A percentile compares a stretch with the other conserved stretches of the same genome.
Evolutionary conservation across 2,888 invertebrate genomes (phyloP).

Genomic region (Chrysolina americana): DNA sequence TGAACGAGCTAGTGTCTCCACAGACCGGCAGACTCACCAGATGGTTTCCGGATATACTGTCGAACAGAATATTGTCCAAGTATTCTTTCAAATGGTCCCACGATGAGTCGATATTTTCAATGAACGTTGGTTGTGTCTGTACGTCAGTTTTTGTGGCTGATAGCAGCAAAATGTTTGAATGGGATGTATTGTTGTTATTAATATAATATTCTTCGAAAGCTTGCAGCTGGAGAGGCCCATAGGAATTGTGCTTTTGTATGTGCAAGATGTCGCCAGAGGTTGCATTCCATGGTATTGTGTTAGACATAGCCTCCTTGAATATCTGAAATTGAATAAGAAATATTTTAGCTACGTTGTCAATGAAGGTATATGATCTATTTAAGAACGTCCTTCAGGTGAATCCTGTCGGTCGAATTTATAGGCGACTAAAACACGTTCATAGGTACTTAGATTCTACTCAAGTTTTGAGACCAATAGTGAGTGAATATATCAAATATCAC

Average conservation of each 20-base stretch:
- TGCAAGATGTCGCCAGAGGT: constrained; percentile 60
- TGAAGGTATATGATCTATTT: too few relatives aligned
- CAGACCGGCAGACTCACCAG: constrained; percentile 74
- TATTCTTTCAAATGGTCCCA: constrained; percentile 75
- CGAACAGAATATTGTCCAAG: constrained; percentile 66
- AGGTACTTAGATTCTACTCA: too few relatives aligned
- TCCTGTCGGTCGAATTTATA: too few relatives aligned
- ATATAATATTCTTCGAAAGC: constrained; percentile 47
- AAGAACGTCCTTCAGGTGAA: too few relatives aligned
- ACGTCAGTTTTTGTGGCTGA: constrained; percentile 55
- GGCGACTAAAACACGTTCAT: too few relatives aligned
- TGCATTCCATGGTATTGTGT: constrained; percentile 72
- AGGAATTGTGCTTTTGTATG: constrained; percentile 73
- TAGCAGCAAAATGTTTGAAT: constrained; percentile 50
- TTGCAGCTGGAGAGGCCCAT: constrained; percentile 70
- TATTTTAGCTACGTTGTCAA: too few relatives aligned
- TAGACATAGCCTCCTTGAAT: constrained; percentile 69
- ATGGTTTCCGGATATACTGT: constrained; percentile 60
- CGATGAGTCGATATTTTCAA: constrained; percentile 72
- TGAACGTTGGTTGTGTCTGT: constrained; percentile 62
- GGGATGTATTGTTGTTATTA: constrained; percentile 7
- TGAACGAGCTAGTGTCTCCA: constrained; percentile 71
- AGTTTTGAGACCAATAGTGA: too few relatives aligned
- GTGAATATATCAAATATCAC: too few relatives aligned
- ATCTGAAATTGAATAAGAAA: constrained; percentile 54